Conservation (phyloP, 2,797 vertebrate genomes). For the Anguilla marmorata region DNA sequence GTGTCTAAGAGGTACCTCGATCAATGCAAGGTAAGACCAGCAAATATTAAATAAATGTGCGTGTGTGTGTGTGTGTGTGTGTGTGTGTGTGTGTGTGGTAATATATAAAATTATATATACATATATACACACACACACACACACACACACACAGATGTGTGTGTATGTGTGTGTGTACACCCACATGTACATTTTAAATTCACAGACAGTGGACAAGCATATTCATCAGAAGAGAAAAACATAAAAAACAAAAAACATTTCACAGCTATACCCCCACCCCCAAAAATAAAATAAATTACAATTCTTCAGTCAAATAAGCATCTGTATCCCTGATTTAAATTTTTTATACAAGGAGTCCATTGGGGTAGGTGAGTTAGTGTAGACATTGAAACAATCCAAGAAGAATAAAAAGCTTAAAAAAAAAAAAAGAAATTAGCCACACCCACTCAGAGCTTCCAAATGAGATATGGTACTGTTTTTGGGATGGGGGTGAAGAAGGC, state of each 20-base stretch:
- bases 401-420: slow-evolving; percentile 20
- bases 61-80: not conserved
- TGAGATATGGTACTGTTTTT: slow-evolving; percentile 28
- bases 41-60: not conserved
- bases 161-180: not conserved
- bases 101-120: not conserved
- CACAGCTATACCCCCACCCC: slow-evolving; percentile 38
- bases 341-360: slow-evolving; percentile 21
- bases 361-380: slow-evolving; percentile 21
- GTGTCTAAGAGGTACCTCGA: not conserved
- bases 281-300: slow-evolving; percentile 43
- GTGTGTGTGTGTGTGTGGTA: not conserved
- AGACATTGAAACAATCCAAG: slow-evolving; percentile 35
- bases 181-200: not conserved
- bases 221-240: not conserved
- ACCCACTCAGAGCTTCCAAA: slow-evolving; percentile 49
- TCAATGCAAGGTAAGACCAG: not conserved
- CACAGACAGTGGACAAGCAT: slow-evolving; percentile 37
- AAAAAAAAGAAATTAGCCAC: slow-evolving; percentile 48
- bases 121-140: not conserved
- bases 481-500: slow-evolving; percentile 33
- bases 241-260: slow-evolving; percentile 14
- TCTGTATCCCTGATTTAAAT: slow-evolving; percentile 39
- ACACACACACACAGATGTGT: not conserved
- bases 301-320: slow-evolving; percentile 42